Conservation (phyloP, 2,113 vertebrate genomes). For the Ciconia maguari region DNA sequence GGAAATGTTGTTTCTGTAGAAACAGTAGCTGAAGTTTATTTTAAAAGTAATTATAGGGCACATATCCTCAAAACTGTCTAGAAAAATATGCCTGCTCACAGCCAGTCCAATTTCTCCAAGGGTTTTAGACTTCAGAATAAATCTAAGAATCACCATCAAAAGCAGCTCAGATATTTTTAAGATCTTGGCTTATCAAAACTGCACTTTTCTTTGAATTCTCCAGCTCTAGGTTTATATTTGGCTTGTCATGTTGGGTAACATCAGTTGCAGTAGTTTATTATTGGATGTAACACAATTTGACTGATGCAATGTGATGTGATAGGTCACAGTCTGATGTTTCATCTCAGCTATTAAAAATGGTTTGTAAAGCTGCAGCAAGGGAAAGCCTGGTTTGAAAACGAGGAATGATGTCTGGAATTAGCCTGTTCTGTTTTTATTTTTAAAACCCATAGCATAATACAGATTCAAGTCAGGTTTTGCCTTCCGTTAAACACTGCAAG, state of each 20-base stretch:
- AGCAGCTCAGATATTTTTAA: conserved; percentile 41
- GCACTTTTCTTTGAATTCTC: conserved; percentile 46
- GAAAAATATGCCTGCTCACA: conserved; percentile 12
- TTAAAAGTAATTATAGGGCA: conserved; percentile 19
- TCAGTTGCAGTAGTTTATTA: conserved; percentile 50
- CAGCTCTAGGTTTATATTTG: conserved; percentile 40
- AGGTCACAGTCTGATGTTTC: conserved; percentile 53
- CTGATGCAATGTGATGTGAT: conserved; percentile 66
- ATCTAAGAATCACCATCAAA: conserved; percentile 27
- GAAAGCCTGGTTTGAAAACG: not conserved
- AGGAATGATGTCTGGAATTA: conserved; percentile 8
- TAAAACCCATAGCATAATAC: not conserved
- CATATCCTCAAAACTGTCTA: not conserved
- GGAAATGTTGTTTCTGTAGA: not conserved
- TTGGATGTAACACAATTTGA: conserved; percentile 47
- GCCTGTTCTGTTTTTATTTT: not conserved
- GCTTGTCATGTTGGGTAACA: conserved; percentile 51
- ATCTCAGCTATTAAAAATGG: conserved; percentile 42
- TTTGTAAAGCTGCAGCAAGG: not conserved
- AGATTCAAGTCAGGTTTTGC: not conserved
- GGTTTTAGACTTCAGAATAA: conserved; percentile 31
- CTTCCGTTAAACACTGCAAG: not conserved
- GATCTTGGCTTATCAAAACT: conserved; percentile 37
- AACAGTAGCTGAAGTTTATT: not conserved
- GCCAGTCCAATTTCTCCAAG: conserved; percentile 3